Evolutionary conservation across 2,888 invertebrate genomes (phyloP), one percentile per base, ranked within the genome.

Genomic region (Ichneumon xanthorius): DNA sequence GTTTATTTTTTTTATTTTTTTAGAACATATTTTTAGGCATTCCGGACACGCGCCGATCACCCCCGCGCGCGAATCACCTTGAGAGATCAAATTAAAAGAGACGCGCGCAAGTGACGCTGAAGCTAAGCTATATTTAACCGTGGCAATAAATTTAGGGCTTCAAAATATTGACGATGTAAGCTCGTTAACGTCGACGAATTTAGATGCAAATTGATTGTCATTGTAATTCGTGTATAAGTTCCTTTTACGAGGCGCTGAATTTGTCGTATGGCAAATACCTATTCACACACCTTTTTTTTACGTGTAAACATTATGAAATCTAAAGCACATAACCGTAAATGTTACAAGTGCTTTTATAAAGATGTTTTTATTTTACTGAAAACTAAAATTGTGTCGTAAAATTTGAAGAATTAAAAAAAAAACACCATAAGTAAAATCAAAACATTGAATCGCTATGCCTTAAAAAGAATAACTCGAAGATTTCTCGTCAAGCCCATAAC

Each of bases 1-100:
- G 26, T 58, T 58, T 55, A 3, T 58, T 58, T 58, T 26, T 58
- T 22, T 53, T 53, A 58, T 58, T 58, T 26, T 58, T 22, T 53
- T 53, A 58, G n/a, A 55, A 84, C 65, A 77, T 70, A 78, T 48
- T 48, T 67, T 55, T 55, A 73, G 70, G 26, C 78, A 85, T 85
- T 85, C 65, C 50, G 55, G 61, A 37, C 77, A 72, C 19, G 40
- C 58, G 14, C 33, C 53, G 26, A 48, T 26, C 19, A 30, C 63
- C 33, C n/a, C 0, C 11, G 55, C 11, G 63, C 22, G 55, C 58
- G 1, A 4, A 22, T 14, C 22, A 22, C 22, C 58, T 26, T 58
- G 22, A 11, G 26, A 22, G 58, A 26, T 58, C 4, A 22, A 58
- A 58, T 58, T 19, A 58, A 22, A 22, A 58, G 55, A 33, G 14